These are phyloP conservation scores for Sternotherus odoratus DNA, from an alignment of 2,797 vertebrate genomes.

Conservation along the genomic window DNA sequence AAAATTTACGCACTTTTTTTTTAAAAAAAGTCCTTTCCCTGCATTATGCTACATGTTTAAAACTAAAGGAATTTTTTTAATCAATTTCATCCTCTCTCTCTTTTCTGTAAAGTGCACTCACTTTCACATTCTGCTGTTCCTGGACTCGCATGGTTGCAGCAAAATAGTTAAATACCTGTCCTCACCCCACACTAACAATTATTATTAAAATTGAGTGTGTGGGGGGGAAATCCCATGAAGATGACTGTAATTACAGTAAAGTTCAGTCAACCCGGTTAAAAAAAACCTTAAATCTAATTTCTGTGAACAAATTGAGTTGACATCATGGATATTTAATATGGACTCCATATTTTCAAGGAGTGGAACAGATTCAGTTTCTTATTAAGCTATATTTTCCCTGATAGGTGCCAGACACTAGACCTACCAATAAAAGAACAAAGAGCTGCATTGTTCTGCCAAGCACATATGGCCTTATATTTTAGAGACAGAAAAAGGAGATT, in stretches of 20 bases:
- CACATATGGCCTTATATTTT: slow-evolving; percentile 53
- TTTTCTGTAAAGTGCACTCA: not conserved
- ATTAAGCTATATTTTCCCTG: slow-evolving; percentile 58
- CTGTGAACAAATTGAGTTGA: not conserved
- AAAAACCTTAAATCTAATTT: not conserved
- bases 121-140: not conserved
- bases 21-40: not conserved
- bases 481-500: slow-evolving; percentile 57
- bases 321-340: slow-evolving; percentile 17
- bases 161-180: not conserved
- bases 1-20: not conserved
- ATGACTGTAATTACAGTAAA: slow-evolving; percentile 3
- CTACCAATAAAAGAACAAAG: slow-evolving; percentile 57
- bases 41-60: not conserved
- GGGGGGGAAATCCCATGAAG: not conserved
- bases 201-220: not conserved
- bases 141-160: not conserved
- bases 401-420: slow-evolving; percentile 55
- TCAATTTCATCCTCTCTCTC: not conserved
- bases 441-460: slow-evolving; percentile 48
- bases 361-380: slow-evolving; percentile 29
- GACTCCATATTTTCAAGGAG: slow-evolving; percentile 21
- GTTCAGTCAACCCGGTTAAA: not conserved
- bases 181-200: not conserved
- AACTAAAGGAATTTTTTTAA: not conserved